These are phyloP conservation scores for Microcaecilia unicolor DNA, from an alignment of 2,797 vertebrate species.

Conservation along the genomic window DNA sequence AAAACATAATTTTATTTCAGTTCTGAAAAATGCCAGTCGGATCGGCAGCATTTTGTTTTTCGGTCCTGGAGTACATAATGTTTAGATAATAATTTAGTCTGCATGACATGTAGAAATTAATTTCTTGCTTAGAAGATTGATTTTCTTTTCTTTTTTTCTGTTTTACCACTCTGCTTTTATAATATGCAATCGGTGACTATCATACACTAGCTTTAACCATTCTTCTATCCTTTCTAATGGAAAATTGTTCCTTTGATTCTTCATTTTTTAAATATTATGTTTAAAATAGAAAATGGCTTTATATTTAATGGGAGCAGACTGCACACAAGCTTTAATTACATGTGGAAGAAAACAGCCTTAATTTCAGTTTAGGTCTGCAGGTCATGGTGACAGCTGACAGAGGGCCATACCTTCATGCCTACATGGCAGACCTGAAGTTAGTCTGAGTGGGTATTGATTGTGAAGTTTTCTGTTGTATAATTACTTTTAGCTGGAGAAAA, in stretches of 20 bases:
- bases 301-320: not conserved
- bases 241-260: too few species aligned
- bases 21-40: too few species aligned
- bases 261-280: too few species aligned
- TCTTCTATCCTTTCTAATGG: too few species aligned
- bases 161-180: constrained; percentile 8
- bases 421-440: constrained; percentile 58
- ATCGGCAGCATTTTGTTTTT: constrained; percentile 13
- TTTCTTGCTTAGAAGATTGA: constrained; percentile 13
- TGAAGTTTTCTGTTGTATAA: constrained; percentile 90
- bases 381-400: constrained; percentile 55
- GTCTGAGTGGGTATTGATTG: constrained; percentile 77
- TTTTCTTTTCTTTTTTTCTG: constrained; percentile 6
- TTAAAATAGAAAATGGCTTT: too few species aligned
- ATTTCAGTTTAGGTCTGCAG: constrained; percentile 21
- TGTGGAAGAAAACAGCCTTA: constrained; percentile 10
- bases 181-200: too few species aligned
- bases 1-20: constrained; percentile 7
- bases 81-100: constrained; percentile 23
- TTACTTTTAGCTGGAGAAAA: constrained; percentile 77
- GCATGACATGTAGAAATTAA: constrained; percentile 10
- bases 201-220: constrained; percentile 6
- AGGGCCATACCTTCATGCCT: constrained; percentile 33
- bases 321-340: constrained; percentile 6
- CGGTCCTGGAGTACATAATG: constrained; percentile 11